Base-by-base conservation (phyloP, 2,888 invertebrate species). In the Pristionchus japonicus region DNA sequence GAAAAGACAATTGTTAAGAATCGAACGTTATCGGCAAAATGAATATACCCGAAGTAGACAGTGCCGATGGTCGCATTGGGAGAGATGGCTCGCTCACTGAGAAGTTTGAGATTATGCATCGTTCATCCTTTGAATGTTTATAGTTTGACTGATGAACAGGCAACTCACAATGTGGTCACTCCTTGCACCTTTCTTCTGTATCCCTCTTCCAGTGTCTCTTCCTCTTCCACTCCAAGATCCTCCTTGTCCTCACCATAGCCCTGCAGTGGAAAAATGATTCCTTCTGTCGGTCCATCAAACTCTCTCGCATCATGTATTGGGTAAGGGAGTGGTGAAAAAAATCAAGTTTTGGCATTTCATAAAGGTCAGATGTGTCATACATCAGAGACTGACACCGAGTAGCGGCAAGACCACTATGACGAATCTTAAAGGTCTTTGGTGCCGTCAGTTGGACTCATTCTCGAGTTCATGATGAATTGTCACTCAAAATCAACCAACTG, bases 11-110 rank as follows among this genome's bases (percentile, higher is more conserved):
- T 61, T n/a, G 0, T 11, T n/a, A 27, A 11, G 27, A 27, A 6
- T 61, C 15, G 49, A 52, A 20, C 20, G 52, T 52, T 1, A 27
- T 20, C 31, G 31, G 20, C 1, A 4, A 37, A 27, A 40, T 13
- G 57, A 27, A 23, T 49, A 27, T 20, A 86, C 86, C 86, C 86
- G n/a, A 86, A 86, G 86, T 49, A 86, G 23, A 86, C 86, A 1
- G 70, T 74, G 20, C 86, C 86, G 37, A 86, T 86, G 15, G 86
- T 70, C 3, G 43, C 52, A 37, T 86, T 86, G 31, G 85, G 61
- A 17, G 61, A 43, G 17, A 85, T 23, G 20, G 85, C 9, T 3
- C 34, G 37, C 37, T 43, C 64, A 7, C 85, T 85, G 61, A n/a
- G 3, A 82, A 52, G 7, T 37, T 70, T 20, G 52, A 52, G 17